Base-by-base conservation (phyloP, 1,140 invertebrate genomes). In the Drosophila ficusphila region DNA sequence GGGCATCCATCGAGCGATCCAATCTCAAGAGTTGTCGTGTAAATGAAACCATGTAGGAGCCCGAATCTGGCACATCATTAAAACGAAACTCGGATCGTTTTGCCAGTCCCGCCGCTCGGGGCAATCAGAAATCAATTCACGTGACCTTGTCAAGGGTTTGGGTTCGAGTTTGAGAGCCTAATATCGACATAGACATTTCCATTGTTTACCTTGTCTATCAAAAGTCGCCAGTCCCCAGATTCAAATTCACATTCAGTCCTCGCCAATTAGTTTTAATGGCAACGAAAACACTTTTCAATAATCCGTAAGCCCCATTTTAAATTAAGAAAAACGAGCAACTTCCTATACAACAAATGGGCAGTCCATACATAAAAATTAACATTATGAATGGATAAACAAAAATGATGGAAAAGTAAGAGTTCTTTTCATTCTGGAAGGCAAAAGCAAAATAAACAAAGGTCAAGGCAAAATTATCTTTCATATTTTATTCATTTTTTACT, bases 221-320 rank as follows among this genome's bases (percentile, higher is more conserved):
- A 76, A 36, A 42, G 31, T 42, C 27, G 21, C 36, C 33, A 47
- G 11, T 33, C 41, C 42, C 7, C n/a, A n/a, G n/a, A 18, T 65
- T 67, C 19, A 64, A 38, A 73, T 48, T 71, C 16, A 49, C 18
- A 44, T 38, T 11, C 54, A 42, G 39, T 36, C 42, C 64, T 64
- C 54, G 78, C 57, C 78, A 82, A 82, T 81, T 81, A 82, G 58
- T 71, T 79, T 79, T 75, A 75, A 79, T 79, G 64, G 57, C 46
- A 39, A 46, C 57, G 27, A 58, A 70, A 64, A 69, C 39, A 49
- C 27, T 61, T 75, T 54, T 74, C 36, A 74, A 54, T 60, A 52
- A 68, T 78, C 56, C 51, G 47, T 70, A 62, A 61, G 49, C 46
- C 14, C 23, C 54, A 58, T 18, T 54, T 67, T 8, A 49, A 58